Evolutionary conservation across 2,797 vertebrate species (phyloP), one percentile per base, ranked within the genome.

Genomic region (Numenius phaeopus): DNA sequence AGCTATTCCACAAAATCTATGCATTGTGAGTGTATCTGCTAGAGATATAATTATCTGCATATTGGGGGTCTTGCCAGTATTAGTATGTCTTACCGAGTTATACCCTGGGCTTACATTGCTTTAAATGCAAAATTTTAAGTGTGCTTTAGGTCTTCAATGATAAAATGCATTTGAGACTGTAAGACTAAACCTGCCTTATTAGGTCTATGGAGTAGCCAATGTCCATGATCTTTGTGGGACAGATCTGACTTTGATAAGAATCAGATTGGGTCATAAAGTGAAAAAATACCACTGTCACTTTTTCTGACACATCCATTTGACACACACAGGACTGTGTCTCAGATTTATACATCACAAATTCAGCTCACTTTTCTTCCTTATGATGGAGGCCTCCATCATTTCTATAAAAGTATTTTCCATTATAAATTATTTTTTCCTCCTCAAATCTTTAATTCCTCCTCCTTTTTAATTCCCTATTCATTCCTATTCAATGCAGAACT

Each of bases 231-330:
- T 79, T 94, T 94, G 87, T 59, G 66, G 90, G 86, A 57, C 23
- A 57, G 76, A 92, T 94, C 75, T 97, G 95, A 96, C 92, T 96
- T 96, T 94, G 96, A 83, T 92, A 95, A 85, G 83, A 90, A 91
- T 71, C 86, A 75, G 26, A 92, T n/a, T 94, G 86, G 90, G 88
- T 97, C 94, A 94, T 89, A 67, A 87, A 96, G 42, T 95, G 91
- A 96, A 96, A 96, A 95, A 97, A 93, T 87, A 58, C 81, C 78
- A 89, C 88, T 96, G 94, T 96, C 94, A 96, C 34, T 90, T 96
- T 96, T 97, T 87, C 78, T 97, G 96, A 96, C 96, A 93, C 73
- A 90, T 61, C 90, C 91, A 96, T 97, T 96, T 96, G 96, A 97
- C 93, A 96, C 70, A 54, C 11, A 29, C 90, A 84, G 84, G 83